Evolutionary conservation across 1,140 invertebrate species (phyloP), one percentile per base, ranked within the genome.

Genomic region (Oncopodura yosiiana): DNA sequence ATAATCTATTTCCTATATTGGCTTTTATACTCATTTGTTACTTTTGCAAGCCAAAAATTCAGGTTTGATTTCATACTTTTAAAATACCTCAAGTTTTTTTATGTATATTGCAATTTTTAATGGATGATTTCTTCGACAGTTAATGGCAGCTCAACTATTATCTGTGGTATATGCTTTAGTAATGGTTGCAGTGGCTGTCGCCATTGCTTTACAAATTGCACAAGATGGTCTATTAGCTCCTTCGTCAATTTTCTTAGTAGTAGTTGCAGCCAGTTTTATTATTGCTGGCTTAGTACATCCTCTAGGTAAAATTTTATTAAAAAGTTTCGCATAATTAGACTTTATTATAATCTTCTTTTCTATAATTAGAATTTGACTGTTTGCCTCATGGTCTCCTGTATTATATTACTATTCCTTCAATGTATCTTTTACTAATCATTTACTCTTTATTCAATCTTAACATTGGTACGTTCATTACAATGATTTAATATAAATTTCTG

Each of bases 111-210:
- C 18, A 41, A 19, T 12, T 21, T 41, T 9, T 16, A 16, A 16
- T 41, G 14, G n/a, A n/a, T n/a, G n/a, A n/a, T n/a, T n/a, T n/a
- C n/a, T n/a, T 23, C 24, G 9, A 19, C 6, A 80, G 73, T 70
- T 84, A 21, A 62, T 70, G 52, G 71, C 83, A 24, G 88, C 87
- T 0, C 82, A 81, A 39, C 70, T 87, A 16, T 77, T 91, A 30
- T 86, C 84, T 49, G 74, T 80, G 0, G 58, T 83, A 1, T 96
- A 95, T 69, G 85, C 84, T 0, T 74, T 96, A 58, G 74, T 94
- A 2, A 96, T 96, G 93, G 82, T 94, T 71, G 80, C 92, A 26
- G 93, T 95, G 1, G 73, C 94, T 4, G 84, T 96, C 16, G 90
- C 88, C 48, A 86, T 89, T 48, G 75, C 80, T 29, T 70, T 91